A percentile compares a stretch with the other conserved stretches of the same genome.
phyloP scores from a whole-genome alignment of 2,888 invertebrate species.

The Aphidoletes aphidimyza region DNA sequence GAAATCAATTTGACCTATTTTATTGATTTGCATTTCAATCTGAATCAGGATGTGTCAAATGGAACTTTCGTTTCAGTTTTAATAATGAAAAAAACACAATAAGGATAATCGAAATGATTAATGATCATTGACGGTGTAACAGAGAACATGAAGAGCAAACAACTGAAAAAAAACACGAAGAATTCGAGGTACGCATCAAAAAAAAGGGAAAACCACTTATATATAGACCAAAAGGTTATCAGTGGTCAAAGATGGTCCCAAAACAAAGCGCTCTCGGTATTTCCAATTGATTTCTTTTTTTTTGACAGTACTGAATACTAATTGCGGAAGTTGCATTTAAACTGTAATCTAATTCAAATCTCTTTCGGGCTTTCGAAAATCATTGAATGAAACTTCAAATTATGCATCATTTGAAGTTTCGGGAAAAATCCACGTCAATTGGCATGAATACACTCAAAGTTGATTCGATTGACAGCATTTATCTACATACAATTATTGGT shows the following conservation, averaged over 20 bases:
- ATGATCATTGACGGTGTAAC: not conserved
- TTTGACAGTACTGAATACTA: slow-evolving; percentile 46
- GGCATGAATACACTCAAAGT: not conserved
- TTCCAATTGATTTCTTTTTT: not conserved
- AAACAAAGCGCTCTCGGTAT: not conserved
- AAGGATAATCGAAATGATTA: slow-evolving; percentile 29
- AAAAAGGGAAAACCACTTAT: not conserved
- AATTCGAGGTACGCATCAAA: too few species aligned
- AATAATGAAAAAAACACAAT: not conserved
- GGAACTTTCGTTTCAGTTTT: not conserved
- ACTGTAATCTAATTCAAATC: not conserved
- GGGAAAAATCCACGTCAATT: slow-evolving; percentile 1
- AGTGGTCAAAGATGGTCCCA: not conserved
- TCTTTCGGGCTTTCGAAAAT: not conserved
- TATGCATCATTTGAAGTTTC: not conserved
- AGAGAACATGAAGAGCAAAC: not conserved
- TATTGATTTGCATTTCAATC: not conserved
- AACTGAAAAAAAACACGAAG: not conserved
- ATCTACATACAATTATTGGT: slow-evolving; percentile 46
- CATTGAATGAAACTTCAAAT: not conserved
- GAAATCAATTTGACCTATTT: slow-evolving; percentile 44
- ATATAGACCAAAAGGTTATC: slow-evolving; percentile 32
- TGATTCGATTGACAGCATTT: slow-evolving; percentile 26
- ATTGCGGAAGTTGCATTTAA: slow-evolving; percentile 49
- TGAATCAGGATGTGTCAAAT: not conserved